Evolutionary conservation across 2,797 vertebrate genomes (phyloP).

Genomic region (Etheostoma nigrum): DNA sequence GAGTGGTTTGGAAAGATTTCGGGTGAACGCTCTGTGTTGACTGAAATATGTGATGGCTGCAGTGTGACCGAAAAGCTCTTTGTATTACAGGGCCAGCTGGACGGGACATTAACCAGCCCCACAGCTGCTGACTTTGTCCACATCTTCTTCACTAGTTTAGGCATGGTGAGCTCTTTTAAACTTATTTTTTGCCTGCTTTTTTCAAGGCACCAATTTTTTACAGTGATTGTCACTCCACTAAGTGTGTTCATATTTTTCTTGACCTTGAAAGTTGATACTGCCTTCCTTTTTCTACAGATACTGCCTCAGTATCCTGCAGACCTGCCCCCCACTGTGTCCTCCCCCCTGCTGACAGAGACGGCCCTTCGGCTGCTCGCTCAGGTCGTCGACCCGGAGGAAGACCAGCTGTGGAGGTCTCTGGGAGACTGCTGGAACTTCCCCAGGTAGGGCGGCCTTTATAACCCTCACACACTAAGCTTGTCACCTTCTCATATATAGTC

Average conservation of each 20-base stretch:
- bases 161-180: slow-evolving; percentile 74
- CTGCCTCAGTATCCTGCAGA: slow-evolving; percentile 74
- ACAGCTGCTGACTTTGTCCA: slow-evolving; percentile 76
- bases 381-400: slow-evolving; percentile 73
- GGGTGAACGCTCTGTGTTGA: not conserved
- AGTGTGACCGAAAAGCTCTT: slow-evolving; percentile 3
- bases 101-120: slow-evolving; percentile 65
- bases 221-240: not conserved
- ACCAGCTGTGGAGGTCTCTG: slow-evolving; percentile 82
- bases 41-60: not conserved
- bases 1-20: not conserved
- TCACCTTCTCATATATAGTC: not conserved
- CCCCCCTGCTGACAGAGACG: slow-evolving; percentile 84
- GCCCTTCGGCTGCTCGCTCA: slow-evolving; percentile 82
- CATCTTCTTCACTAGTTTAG: slow-evolving; percentile 80
- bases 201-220: not conserved
- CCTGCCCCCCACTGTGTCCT: slow-evolving; percentile 75
- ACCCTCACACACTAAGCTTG: not conserved
- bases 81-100: slow-evolving; percentile 79
- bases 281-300: slow-evolving; percentile 71
- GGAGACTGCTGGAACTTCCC: slow-evolving; percentile 86
- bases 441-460: slow-evolving; percentile 73
- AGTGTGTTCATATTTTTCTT: not conserved
- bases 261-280: not conserved
- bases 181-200: not conserved